A percentile compares a stretch with the other conserved stretches of the same genome.
Conservation (phyloP, 2,888 invertebrate genomes). For the Zeuzera pyrina region DNA sequence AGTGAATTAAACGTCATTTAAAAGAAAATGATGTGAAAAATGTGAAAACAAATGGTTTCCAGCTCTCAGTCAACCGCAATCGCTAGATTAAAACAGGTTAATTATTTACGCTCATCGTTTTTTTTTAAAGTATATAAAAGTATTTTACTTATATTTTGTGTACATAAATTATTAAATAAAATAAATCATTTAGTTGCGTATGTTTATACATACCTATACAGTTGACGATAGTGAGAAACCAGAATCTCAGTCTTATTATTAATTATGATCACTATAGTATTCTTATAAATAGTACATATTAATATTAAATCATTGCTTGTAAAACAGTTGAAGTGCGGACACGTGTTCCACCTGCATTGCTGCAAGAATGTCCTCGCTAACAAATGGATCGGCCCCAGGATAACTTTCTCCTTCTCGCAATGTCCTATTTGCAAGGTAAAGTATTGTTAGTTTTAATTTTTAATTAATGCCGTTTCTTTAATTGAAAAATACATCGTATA, state of each 20-base stretch:
- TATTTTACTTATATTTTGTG: background rate
- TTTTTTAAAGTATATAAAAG: too few relatives aligned
- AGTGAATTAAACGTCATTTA: too few relatives aligned
- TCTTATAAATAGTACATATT: background rate
- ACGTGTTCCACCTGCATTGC: slow-evolving; percentile 96
- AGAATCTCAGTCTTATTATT: background rate
- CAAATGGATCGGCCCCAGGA: slow-evolving; percentile 95
- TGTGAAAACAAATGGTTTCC: too few relatives aligned
- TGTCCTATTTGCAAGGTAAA: slow-evolving; percentile 97
- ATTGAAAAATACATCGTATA: too few relatives aligned
- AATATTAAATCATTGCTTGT: slow-evolving; percentile 8
- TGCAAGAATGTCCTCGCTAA: slow-evolving; percentile 87
- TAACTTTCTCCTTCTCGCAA: slow-evolving; percentile 95
- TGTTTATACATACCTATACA: background rate
- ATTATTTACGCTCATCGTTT: too few relatives aligned
- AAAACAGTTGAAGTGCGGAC: slow-evolving; percentile 92
- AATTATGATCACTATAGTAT: background rate
- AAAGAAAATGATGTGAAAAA: too few relatives aligned
- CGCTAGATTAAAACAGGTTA: too few relatives aligned
- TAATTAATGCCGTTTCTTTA: background rate
- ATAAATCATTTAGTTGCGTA: background rate
- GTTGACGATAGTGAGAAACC: too few relatives aligned
- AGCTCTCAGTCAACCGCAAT: too few relatives aligned
- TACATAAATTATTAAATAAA: background rate
- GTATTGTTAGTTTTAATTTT: slow-evolving; percentile 1